Base-by-base conservation (phyloP, 2,888 invertebrate genomes). In the Sialis fuliginosa region DNA sequence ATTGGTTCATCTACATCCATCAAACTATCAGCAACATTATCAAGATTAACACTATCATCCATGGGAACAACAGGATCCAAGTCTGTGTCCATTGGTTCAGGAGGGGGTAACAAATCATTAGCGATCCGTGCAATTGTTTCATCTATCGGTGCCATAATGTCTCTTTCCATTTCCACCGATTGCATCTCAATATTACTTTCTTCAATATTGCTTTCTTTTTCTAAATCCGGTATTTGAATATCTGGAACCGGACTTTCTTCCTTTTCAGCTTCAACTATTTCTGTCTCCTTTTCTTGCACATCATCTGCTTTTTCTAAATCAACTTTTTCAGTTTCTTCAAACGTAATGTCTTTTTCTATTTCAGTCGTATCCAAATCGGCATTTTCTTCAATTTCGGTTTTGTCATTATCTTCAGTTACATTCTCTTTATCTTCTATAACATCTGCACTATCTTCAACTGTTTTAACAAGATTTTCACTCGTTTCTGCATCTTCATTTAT, bases 171-270 rank as follows among this genome's bases (percentile, higher is more conserved):
- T 44, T 44, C 43, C 13, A 40, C 34, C 32, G 7, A 5, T 37
- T 34, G 7, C n/a, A 12, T 12, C 4, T 41, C 41, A 12, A 9
- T 4, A 41, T 9, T 41, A 10, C 10, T 12, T 35, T 33, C 35
- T 9, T 30, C 37, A 9, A 9, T 42, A 10, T 44, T 47, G 33
- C 44, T 40, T 6, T 31, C 45, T 13, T 33, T 41, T 7, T 30
- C 12, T 22, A 12, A 22, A 39, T 12, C 44, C 22, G 48, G 46
- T 35, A 34, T 31, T 13, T 32, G 33, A 13, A 43, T 41, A 32
- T 10, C 12, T 7, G 42, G 34, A 22, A 41, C 37, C n/a, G 12
- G 30, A 37, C 40, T 48, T 43, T 48, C 47, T 31, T 30, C 22
- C 32, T 6, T 10, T 44, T 46, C 47, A 12, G 41, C 30, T 5